Base-by-base conservation (phyloP, 2,888 invertebrate species). In the Scaptomyza cyrtandrae region DNA sequence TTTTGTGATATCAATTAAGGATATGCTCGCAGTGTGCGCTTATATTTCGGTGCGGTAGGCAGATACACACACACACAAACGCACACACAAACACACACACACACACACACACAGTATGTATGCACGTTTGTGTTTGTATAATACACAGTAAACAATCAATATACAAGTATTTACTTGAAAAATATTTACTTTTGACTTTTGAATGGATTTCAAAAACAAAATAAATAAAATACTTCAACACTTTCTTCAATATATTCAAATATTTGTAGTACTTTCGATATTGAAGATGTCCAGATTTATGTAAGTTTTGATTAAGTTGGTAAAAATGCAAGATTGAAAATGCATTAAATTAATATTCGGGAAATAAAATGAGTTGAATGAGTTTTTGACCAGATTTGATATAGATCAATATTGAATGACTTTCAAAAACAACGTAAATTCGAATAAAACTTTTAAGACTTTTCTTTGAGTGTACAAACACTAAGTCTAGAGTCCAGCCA, bases 1-100 rank as follows among this genome's bases (percentile, higher is more conserved):
- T 80, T 83, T 81, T 90, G 90, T 89, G 89, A 90, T 90, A 90
- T 90, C 90, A 90, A 90, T 90, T 90, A 90, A 90, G 90, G 89
- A 89, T 86, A 87, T 90, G 78, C 71, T 81, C 62, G 68, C 76
- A 54, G 43, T 63, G 70, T 69, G 62, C 43, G 72, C 71, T 75
- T 73, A 75, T 75, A 75, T 74, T 75, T 65, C 65, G 71, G 72
- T 53, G 78, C 71, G 46, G 45, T 66, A 69, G 70, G 63, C 71
- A 75, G 61, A 68, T 50, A 52, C 29, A 43, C 56, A 13, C 35
- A 41, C 39, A 39, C 39, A 3, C 24, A 14, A 1, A 27, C 37
- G 16, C 14, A 27, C 11, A 24, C 11, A 33, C n/a, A n/a, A n/a
- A 52, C 29, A 43, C 56, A 13, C 35, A 41, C 39, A 39, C 39